Conservation (phyloP, 2,113 vertebrate species). For the Malurus elegans region DNA sequence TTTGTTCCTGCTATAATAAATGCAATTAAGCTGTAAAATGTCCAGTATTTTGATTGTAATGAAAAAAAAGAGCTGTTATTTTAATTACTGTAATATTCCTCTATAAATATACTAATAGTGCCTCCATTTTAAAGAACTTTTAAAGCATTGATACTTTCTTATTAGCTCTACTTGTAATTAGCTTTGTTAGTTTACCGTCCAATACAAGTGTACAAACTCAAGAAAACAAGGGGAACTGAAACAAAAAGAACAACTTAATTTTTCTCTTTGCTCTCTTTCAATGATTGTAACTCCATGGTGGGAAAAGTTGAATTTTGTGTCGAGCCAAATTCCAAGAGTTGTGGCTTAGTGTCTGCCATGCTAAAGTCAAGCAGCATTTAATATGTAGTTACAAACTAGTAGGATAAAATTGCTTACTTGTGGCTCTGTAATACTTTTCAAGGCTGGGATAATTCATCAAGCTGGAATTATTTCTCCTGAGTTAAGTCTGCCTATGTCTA, state of each 20-base stretch:
- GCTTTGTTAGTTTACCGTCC: rapidly evolving
- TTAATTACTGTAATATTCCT: rapidly evolving
- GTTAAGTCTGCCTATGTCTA: neutral
- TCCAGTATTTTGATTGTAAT: rapidly evolving
- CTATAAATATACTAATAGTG: rapidly evolving
- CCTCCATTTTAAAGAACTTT: neutral
- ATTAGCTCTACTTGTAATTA: rapidly evolving
- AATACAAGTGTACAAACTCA: neutral
- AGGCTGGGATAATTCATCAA: neutral
- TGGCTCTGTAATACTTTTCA: neutral
- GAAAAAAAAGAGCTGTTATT: neutral
- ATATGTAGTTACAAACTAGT: neutral
- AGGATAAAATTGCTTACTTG: neutral
- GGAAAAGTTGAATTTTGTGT: neutral
- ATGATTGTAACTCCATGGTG: rapidly evolving
- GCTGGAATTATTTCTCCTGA: neutral
- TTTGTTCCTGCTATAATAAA: rapidly evolving
- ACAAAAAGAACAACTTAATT: neutral
- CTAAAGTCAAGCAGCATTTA: neutral
- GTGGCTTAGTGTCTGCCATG: neutral
- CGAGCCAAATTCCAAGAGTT: neutral
- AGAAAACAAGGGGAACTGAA: neutral
- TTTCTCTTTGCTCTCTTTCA: rapidly evolving
- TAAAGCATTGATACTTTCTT: neutral
- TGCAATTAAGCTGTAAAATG: rapidly evolving